Evolutionary conservation across 37 sponge, comb jelly and placozoan genomes (phyloP), one percentile per base, ranked within the genome.

Genomic region (Ephydatia muelleri): DNA sequence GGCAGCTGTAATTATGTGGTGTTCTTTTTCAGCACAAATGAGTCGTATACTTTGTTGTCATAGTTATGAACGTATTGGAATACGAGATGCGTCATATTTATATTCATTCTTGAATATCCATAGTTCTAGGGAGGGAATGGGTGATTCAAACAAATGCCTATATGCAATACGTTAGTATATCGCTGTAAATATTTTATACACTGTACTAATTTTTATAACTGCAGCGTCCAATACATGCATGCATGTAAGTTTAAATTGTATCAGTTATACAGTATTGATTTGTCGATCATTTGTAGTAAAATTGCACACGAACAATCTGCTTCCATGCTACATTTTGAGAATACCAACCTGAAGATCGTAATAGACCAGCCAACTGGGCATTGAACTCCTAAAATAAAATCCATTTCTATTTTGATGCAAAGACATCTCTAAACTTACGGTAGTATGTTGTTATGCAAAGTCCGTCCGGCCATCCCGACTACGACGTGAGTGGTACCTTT

Each of bases 381-480:
- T 57, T 21, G 57, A 57, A 57, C 57, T 57, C 57, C 57, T 57
- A 14, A 57, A 57, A 13, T 5, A 57, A 57, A 57, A 57, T 57
- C 16, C 19, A 57, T 57, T 43, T n/a, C n/a, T n/a, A n/a, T 19
- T 57, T 1, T 57, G 19, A 43, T 26, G 25, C 12, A 26, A 71
- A 11, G 57, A 13, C 19, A 57, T n/a, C n/a, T n/a, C n/a, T n/a
- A n/a, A n/a, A 57, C 75, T 37, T n/a, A 75, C 75, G 75, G 75
- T 4, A 38, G 12, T 16, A 57, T 38, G 75, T 35, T 75, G 36
- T 81, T 48, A 9, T 47, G 39, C 19, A 87, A 68, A 26, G 65
- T 47, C 22, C 70, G 67, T 1, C 87, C 87, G 19, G 80, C 89
- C 89, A 89, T 89, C 31, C 84, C 89, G 1, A 89, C 79, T 31